Conservation (phyloP, 2,888 invertebrate genomes). For the Nomada fabriciana region DNA sequence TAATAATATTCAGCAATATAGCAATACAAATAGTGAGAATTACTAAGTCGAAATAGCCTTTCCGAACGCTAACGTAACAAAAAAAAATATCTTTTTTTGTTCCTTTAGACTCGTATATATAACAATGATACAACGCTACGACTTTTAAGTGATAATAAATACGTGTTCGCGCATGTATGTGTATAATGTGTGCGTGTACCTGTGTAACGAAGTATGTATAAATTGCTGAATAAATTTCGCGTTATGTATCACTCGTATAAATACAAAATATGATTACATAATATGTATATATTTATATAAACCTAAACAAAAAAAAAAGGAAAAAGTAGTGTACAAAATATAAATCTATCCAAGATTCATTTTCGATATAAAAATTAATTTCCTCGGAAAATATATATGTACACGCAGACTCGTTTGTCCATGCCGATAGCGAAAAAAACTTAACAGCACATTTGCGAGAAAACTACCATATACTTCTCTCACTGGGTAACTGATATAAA, state of each 20-base stretch:
- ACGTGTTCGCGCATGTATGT: constrained; percentile 43
- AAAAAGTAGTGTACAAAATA: constrained; percentile 76
- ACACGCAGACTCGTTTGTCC: constrained; percentile 54
- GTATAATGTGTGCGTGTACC: constrained; percentile 46
- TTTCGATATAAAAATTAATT: constrained; percentile 65
- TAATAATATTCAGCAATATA: constrained; percentile 69
- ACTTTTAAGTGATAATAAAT: constrained; percentile 69
- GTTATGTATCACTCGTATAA: constrained; percentile 65
- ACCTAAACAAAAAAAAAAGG: constrained; percentile 58
- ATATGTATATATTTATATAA: constrained; percentile 53
- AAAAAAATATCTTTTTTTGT: constrained; percentile 21
- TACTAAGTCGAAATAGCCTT: constrained; percentile 47
- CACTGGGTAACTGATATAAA: constrained; percentile 74
- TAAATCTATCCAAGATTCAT: constrained; percentile 68
- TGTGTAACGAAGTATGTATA: constrained; percentile 39
- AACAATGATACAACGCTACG: constrained; percentile 60
- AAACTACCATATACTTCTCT: constrained; percentile 65
- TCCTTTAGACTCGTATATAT: constrained; percentile 46
- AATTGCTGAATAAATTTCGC: constrained; percentile 50
- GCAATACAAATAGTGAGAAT: constrained; percentile 67
- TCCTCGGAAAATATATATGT: constrained; percentile 64
- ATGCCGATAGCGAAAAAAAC: constrained; percentile 62
- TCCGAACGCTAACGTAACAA: constrained; percentile 60
- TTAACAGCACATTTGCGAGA: constrained; percentile 63
- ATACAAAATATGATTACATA: constrained; percentile 69